These are phyloP conservation scores for Emesis russula DNA, from an alignment of 2,888 invertebrate genomes.

Conservation along the genomic window DNA sequence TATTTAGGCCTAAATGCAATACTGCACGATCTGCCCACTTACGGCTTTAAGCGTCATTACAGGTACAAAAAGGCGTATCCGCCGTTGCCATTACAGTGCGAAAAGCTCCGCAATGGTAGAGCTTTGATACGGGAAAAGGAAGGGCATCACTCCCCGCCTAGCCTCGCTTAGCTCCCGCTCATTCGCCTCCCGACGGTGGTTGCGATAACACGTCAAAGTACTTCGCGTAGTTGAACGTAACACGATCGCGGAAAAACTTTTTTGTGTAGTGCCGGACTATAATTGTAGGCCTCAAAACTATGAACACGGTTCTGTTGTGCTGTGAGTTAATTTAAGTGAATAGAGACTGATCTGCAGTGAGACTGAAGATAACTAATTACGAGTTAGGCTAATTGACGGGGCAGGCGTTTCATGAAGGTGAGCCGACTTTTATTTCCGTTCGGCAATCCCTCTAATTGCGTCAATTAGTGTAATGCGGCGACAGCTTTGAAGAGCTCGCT, in stretches of 20 bases:
- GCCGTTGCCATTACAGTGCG: conserved; percentile 89
- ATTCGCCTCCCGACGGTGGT: conserved; percentile 93
- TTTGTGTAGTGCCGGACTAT: conserved; percentile 92
- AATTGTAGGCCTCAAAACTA: conserved; percentile 89
- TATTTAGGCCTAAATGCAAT: conserved; percentile 95
- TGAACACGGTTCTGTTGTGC: conserved; percentile 92
- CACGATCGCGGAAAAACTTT: conserved; percentile 95
- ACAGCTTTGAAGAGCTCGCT: conserved; percentile 95
- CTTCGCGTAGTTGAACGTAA: conserved; percentile 57
- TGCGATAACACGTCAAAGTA: conserved; percentile 91
- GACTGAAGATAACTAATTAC: conserved; percentile 94
- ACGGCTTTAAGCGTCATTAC: conserved; percentile 93
- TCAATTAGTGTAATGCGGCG: conserved; percentile 96
- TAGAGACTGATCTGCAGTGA: conserved; percentile 92
- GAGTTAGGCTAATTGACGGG: conserved; percentile 95
- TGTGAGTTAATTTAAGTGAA: conserved; percentile 92
- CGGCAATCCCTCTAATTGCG: conserved; percentile 96
- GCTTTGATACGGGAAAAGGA: conserved; percentile 94
- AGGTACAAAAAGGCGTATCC: conserved; percentile 91
- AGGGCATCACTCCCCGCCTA: conserved; percentile 93
- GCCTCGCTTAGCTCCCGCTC: conserved; percentile 91
- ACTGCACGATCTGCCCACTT: conserved; percentile 95
- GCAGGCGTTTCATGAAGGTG: conserved; percentile 96
- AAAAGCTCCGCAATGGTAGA: conserved; percentile 93
- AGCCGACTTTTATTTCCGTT: conserved; percentile 96